Evolutionary conservation across 2,888 invertebrate genomes (phyloP).

Genomic region (Papilio elwesi): DNA sequence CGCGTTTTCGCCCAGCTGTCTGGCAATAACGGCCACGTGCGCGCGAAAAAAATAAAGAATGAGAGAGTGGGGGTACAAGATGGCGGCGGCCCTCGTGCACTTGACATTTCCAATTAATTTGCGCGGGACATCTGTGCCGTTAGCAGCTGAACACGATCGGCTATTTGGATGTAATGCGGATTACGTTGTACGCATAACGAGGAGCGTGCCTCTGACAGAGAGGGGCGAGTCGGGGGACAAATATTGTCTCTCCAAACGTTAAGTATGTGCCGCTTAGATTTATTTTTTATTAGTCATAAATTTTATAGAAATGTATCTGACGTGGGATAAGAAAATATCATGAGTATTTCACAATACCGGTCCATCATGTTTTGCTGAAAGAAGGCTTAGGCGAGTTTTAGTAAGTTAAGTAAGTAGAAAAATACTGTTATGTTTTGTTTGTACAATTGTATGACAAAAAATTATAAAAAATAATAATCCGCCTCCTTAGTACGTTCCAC

Average conservation of each 20-base stretch:
- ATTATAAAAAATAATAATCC: no score
- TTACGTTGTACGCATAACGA: slow-evolving; percentile 65
- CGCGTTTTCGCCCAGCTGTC: slow-evolving; percentile 76
- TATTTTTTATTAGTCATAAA: not conserved
- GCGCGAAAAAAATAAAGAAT: slow-evolving; percentile 70
- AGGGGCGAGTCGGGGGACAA: slow-evolving; percentile 46
- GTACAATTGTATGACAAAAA: no score
- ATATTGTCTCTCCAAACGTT: slow-evolving; percentile 47
- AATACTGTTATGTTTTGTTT: no score
- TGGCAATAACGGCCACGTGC: slow-evolving; percentile 77
- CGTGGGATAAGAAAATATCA: not conserved
- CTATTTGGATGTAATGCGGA: slow-evolving; percentile 69
- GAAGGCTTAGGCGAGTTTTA: no score
- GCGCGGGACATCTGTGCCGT: slow-evolving; percentile 81
- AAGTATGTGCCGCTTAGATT: slow-evolving; percentile 12
- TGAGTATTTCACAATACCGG: no score
- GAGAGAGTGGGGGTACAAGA: slow-evolving; percentile 64
- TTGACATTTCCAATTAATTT: slow-evolving; percentile 85
- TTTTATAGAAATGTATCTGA: slow-evolving; percentile 11
- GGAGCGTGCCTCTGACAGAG: slow-evolving; percentile 53
- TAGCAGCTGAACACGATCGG: slow-evolving; percentile 77
- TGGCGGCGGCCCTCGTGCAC: slow-evolving; percentile 75
- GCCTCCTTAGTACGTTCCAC: no score
- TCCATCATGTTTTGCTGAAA: no score
- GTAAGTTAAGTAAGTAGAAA: no score